These are phyloP conservation scores for Dreissena polymorpha DNA, from an alignment of 1,140 invertebrate species.

Conservation along the genomic window DNA sequence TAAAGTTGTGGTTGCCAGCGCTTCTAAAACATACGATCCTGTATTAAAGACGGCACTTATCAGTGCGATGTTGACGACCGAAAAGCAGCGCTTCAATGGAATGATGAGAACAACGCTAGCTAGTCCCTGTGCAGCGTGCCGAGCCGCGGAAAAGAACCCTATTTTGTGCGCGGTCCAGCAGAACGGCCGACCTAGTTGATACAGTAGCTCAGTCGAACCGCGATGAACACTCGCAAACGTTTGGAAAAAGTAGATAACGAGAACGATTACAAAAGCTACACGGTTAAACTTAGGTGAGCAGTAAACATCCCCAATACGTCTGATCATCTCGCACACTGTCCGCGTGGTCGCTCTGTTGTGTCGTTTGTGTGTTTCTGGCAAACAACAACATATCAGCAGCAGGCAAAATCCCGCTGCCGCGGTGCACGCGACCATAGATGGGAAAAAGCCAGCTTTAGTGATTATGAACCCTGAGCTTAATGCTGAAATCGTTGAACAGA, in stretches of 20 bases:
- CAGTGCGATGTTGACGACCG: slow-evolving; percentile 11
- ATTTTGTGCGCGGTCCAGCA: slow-evolving; percentile 39
- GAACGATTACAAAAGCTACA: no score
- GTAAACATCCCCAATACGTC: no score
- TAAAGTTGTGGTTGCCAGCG: slow-evolving; percentile 25
- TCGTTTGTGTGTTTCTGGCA: slow-evolving; percentile 10
- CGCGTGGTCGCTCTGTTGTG: no score
- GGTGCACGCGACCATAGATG: neutral
- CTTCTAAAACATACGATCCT: slow-evolving; percentile 36
- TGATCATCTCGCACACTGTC: no score
- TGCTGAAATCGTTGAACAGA: neutral
- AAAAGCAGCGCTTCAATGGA: slow-evolving; percentile 12
- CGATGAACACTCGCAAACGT: slow-evolving; percentile 3
- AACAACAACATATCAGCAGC: neutral
- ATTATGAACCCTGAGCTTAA: slow-evolving; percentile 32
- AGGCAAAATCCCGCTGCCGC: neutral
- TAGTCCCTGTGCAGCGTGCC: slow-evolving; percentile 8
- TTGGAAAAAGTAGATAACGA: slow-evolving; percentile 12
- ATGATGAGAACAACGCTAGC: neutral
- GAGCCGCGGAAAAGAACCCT: slow-evolving; percentile 10
- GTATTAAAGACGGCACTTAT: slow-evolving; percentile 6
- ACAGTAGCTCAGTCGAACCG: slow-evolving; percentile 24
- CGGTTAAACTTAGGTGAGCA: no score
- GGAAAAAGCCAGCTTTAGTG: slow-evolving; percentile 1
- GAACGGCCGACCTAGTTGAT: slow-evolving; percentile 45